Evolutionary conservation across 64 coral and sea anemone species (phyloP), one percentile per base, ranked within the genome.

Genomic region (Montipora efflorescens): DNA sequence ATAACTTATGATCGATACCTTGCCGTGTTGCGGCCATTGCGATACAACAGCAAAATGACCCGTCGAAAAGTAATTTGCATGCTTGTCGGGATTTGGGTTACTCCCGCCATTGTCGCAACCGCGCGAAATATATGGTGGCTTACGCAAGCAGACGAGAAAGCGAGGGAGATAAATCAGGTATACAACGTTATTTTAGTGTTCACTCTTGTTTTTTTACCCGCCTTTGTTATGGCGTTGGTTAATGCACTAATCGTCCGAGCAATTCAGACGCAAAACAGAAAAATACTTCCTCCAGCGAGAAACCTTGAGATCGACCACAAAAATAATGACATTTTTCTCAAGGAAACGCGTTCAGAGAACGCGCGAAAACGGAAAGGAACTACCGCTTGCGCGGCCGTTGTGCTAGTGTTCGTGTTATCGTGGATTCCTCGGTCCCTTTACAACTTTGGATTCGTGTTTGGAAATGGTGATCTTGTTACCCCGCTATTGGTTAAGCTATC

Each of bases 1-100:
- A 92, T 92, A 5, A 86, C 70, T n/a, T 92, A 87, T 8, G 90
- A 92, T 50, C 85, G 90, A 22, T 84, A 92, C 50, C 47, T 87
- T 14, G 90, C 90, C 0, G 90, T 92, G 73, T 62, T 92, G 7
- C 20, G 76, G 43, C 90, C 81, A 7, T 50, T 92, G 11, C 45
- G 8, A 51, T 92, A 92, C 51, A 48, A 71, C 2, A 22, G 43
- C 43, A 85, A 5, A 78, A 92, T 92, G 90, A 86, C 70, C 25
- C 12, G 55, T 14, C 53, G n/a, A 5, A 87, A 67, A 28, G 74
- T 87, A 2, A 48, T 22, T 48, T 49, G n/a, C 5, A 87, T 86
- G 12, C n/a, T 87, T 0, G 14, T 75, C 16, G 8, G 19, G 8
- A 36, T 87, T 50, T 92, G 90, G 90, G 16, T 49, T 50, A 22